Base-by-base conservation (phyloP, 2,888 invertebrate species). In the Ornithoptera alexandrae region DNA sequence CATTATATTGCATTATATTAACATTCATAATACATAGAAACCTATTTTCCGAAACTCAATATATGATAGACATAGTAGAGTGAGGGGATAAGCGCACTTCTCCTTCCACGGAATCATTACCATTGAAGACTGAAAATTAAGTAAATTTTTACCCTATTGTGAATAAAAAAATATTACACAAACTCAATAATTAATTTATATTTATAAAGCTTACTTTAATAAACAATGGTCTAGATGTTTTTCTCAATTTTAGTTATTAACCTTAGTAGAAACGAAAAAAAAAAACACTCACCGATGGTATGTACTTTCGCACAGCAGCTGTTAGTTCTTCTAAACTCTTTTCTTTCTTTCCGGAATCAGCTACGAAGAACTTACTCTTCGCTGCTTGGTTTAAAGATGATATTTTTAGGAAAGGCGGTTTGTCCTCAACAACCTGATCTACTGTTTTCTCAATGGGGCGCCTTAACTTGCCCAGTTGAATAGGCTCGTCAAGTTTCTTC, bases 311-410 rank as follows among this genome's bases (percentile, higher is more conserved):
- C 10, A 92, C 91, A 60, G 90, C 89, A 36, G 92, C 92, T 0
- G 89, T 79, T 65, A 91, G 73, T 72, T 92, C 92, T 60, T 92
- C 92, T 10, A 91, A 81, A 65, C 77, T 90, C 74, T 85, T 89
- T 74, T 88, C 90, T 68, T 86, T 88, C 79, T 87, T 89, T 42
- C 75, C 72, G 1, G 79, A 70, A 10, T 90, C 90, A 18, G 91
- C 70, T 0, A 92, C 92, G 67, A 92, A 92, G 85, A 92, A 92
- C 78, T 86, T 92, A 67, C 89, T 89, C 80, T 92, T 92, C 7
- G 91, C 92, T 2, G 82, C 88, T 70, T 87, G 88, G 71, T 90
- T 92, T 64, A 90, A 73, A 0, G 86, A 83, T 0, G 90, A 86
- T 69, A 92, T 89, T 77, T 89, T 89, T 62, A 91, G 75, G 1